Percentiles rank a stretch among this genome's conserved stretches.
Conservation (phyloP, 2,113 vertebrate species). For the Pterophyllum scalare region DNA sequence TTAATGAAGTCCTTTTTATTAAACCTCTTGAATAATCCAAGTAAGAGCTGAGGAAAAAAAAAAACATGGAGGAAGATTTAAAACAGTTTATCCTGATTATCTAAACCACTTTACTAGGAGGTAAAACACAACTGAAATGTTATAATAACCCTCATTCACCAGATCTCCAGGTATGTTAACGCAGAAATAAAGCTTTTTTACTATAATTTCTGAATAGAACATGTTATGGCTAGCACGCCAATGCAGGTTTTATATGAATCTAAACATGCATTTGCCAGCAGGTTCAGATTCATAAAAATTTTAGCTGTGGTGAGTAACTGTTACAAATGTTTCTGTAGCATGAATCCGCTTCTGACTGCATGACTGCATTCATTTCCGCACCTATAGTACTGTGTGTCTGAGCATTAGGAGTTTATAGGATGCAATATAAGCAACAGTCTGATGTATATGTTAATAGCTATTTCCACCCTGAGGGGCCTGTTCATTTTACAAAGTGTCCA, state of each 20-base stretch:
- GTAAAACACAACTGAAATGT: neutral
- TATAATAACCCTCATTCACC: neutral
- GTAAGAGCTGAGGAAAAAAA: neutral
- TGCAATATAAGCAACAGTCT: slow-evolving; percentile 15
- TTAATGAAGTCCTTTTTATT: neutral
- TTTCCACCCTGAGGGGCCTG: slow-evolving; percentile 46
- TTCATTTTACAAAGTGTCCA: slow-evolving; percentile 72
- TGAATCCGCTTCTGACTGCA: neutral
- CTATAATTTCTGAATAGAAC: neutral
- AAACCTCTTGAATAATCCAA: neutral
- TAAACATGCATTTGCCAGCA: neutral
- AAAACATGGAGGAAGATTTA: neutral
- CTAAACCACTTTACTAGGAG: neutral
- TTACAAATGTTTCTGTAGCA: neutral
- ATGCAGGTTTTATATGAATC: too few species aligned
- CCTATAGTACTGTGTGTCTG: neutral
- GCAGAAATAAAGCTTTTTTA: neutral
- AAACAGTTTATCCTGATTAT: neutral
- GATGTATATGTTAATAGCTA: slow-evolving; percentile 63
- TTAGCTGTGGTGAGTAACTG: neutral
- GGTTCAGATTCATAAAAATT: neutral
- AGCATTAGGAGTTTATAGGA: slow-evolving; percentile 1
- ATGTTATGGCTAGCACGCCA: neutral
- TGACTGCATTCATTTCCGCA: neutral
- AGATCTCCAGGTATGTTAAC: neutral